phyloP scores from a whole-genome alignment of 1,140 invertebrate genomes.

The Drosophila prosaltans region DNA sequence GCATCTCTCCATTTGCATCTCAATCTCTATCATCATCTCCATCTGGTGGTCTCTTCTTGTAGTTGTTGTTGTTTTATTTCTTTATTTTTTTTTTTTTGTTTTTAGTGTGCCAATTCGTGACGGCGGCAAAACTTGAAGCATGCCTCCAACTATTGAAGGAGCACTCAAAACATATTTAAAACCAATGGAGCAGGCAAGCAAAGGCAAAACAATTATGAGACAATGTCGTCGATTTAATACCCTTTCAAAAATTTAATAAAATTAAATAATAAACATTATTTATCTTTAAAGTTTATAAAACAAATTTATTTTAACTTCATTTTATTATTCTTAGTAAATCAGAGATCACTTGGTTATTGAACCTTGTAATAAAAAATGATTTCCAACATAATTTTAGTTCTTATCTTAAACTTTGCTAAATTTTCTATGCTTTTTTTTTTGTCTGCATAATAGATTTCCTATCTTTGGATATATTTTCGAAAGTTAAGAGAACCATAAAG shows the following conservation, averaged over 20 bases:
- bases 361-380: too few relatives aligned
- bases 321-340: too few relatives aligned
- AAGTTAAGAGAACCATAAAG: too few relatives aligned
- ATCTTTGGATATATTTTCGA: too few relatives aligned
- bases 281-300: too few relatives aligned
- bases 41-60: slow-evolving; percentile 5
- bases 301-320: too few relatives aligned
- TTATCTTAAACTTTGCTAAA: too few relatives aligned
- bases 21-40: neutral
- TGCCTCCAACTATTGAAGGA: slow-evolving; percentile 65
- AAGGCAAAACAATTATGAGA: neutral
- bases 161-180: slow-evolving; percentile 83
- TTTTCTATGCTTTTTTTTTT: too few relatives aligned
- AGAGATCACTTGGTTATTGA: too few relatives aligned
- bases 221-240: neutral
- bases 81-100: slow-evolving; percentile 3
- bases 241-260: neutral
- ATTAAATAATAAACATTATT: too few relatives aligned
- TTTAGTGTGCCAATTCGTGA: slow-evolving; percentile 37
- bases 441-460: too few relatives aligned
- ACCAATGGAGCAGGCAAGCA: slow-evolving; percentile 47
- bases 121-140: slow-evolving; percentile 79
- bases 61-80: neutral
- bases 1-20: slow-evolving; percentile 10
- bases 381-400: too few relatives aligned